A percentile compares a stretch with the other conserved stretches of the same genome.
Conservation (phyloP, 64 coral and sea anemone species). For the Actinia tenebrosa region DNA sequence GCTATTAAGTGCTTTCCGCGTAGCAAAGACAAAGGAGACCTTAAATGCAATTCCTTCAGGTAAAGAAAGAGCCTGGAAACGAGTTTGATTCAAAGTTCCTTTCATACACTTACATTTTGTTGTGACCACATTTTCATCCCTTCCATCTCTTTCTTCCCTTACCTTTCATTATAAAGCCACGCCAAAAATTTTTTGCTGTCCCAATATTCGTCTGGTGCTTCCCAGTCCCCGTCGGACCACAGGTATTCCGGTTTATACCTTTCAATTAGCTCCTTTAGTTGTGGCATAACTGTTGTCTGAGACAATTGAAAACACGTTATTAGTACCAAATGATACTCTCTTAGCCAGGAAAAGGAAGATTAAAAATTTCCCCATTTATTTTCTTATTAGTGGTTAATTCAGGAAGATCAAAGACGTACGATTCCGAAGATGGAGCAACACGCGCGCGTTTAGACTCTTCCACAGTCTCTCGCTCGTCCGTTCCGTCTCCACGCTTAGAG, state of each 20-base stretch:
- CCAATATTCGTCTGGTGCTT: conserved; percentile 34
- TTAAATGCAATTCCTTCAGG: too few species aligned
- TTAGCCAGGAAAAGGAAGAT: too few species aligned
- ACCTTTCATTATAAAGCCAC: conserved; percentile 46
- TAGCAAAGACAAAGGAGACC: too few species aligned
- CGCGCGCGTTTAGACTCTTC: too few species aligned
- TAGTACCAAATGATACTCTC: neutral
- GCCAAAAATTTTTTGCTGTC: conserved; percentile 24
- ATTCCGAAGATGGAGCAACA: too few species aligned
- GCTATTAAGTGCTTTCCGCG: too few species aligned
- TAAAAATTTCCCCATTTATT: too few species aligned
- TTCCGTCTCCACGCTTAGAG: too few species aligned
- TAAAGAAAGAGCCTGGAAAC: neutral
- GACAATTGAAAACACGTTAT: neutral
- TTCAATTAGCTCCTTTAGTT: conserved; percentile 15
- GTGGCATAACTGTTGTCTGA: conserved; percentile 42
- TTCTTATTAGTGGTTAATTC: too few species aligned
- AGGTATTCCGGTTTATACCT: conserved; percentile 42
- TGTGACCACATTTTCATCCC: neutral
- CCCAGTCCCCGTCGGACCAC: conserved; percentile 51
- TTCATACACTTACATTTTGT: neutral
- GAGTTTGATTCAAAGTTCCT: neutral
- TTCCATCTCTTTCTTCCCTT: neutral
- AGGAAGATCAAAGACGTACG: too few species aligned
- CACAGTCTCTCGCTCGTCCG: too few species aligned